Conservation (phyloP, 2,888 invertebrate species). For the Calliphora vomitoria region DNA sequence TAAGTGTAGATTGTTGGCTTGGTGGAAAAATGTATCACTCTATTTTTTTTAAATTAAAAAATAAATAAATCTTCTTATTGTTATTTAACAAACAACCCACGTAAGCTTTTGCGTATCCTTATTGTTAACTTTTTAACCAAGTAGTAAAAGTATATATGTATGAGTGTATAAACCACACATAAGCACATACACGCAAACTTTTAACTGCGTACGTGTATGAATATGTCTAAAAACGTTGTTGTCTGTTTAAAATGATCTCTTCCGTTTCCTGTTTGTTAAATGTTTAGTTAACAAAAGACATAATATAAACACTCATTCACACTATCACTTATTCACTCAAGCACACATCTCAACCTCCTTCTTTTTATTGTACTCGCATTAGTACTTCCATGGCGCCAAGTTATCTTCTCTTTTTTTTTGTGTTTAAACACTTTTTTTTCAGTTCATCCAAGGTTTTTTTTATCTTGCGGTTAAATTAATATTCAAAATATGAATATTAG, state of each 20-base stretch:
- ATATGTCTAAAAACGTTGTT: neutral
- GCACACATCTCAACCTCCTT: neutral
- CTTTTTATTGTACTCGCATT: constrained; percentile 10
- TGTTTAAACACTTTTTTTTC: constrained; percentile 7
- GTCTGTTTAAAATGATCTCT: constrained; percentile 44
- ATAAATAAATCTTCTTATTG: too few relatives aligned
- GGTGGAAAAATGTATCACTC: too few relatives aligned
- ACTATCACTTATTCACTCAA: neutral
- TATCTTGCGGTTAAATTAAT: constrained; percentile 8
- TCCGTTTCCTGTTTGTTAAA: constrained; percentile 67
- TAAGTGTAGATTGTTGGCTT: too few relatives aligned
- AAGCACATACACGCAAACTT: too few relatives aligned
- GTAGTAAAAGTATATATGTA: too few relatives aligned
- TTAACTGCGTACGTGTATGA: neutral
- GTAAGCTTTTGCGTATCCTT: neutral
- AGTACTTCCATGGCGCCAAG: constrained; percentile 31
- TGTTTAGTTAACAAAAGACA: constrained; percentile 26
- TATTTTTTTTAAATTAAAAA: too few relatives aligned
- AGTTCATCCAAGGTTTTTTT: constrained; percentile 5
- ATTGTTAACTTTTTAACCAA: neutral
- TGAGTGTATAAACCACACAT: too few relatives aligned
- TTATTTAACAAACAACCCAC: neutral
- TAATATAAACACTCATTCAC: neutral
- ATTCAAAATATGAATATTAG: constrained; percentile 21
- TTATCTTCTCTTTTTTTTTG: neutral